A percentile compares a stretch with the other conserved stretches of the same genome.
Conservation (phyloP, 2,888 invertebrate genomes). For the Pristionchus fissidentatus region DNA sequence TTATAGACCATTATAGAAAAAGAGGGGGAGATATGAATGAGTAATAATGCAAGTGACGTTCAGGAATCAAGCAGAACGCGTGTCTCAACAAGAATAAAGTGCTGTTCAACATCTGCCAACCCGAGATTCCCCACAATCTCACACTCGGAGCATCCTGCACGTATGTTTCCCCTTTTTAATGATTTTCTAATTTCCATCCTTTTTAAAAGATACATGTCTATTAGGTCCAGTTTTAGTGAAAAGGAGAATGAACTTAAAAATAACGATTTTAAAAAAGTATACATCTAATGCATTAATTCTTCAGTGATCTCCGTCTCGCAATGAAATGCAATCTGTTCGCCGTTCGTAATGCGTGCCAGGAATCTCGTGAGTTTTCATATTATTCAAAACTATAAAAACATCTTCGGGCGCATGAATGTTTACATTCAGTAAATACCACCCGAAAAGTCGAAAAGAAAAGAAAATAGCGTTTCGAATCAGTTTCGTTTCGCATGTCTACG, state of each 20-base stretch:
- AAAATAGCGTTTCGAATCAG: no score
- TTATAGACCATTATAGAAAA: no score
- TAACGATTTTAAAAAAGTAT: no score
- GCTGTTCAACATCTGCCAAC: not conserved
- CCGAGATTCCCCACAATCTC: constrained; percentile 24
- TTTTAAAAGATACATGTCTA: no score
- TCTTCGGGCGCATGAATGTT: no score
- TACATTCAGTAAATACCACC: no score
- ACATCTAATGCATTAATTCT: not conserved
- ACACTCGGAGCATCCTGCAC: constrained; percentile 20
- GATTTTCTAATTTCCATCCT: no score
- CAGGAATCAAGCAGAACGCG: not conserved
- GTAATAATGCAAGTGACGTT: not conserved
- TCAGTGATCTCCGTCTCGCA: constrained; percentile 25
- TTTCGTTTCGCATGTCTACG: not conserved
- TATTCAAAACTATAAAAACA: no score
- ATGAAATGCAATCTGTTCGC: constrained; percentile 27
- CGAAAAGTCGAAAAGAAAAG: no score
- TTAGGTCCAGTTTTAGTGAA: no score
- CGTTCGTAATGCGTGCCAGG: not conserved
- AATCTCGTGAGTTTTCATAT: no score
- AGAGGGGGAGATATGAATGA: not conserved
- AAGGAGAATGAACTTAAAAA: no score
- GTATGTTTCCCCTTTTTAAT: not conserved
- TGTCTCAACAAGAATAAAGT: not conserved